phyloP scores from a whole-genome alignment of 2,797 vertebrate genomes.

The Lepilemur ruficaudatus region DNA sequence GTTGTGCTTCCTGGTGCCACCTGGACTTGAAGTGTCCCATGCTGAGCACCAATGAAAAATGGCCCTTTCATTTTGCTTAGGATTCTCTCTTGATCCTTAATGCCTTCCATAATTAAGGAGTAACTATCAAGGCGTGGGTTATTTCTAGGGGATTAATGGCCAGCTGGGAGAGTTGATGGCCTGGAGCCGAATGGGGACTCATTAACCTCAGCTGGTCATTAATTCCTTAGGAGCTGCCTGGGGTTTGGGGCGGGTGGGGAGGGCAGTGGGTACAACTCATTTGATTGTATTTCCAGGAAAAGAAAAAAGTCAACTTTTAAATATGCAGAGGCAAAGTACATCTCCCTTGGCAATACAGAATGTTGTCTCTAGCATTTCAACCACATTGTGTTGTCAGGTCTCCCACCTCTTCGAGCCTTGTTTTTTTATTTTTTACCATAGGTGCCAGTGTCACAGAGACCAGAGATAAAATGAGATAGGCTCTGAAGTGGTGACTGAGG shows the following conservation, averaged over 20 bases:
- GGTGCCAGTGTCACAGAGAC: neutral
- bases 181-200: constrained; percentile 71
- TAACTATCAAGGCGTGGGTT: constrained; percentile 77
- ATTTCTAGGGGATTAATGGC: constrained; percentile 78
- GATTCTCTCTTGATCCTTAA: constrained; percentile 73
- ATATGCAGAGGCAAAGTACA: neutral
- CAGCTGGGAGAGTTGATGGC: constrained; percentile 78
- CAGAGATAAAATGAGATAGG: constrained; percentile 26
- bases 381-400: neutral
- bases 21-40: constrained; percentile 54
- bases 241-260: neutral
- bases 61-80: constrained; percentile 71
- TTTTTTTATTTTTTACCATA: neutral
- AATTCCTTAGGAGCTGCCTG: constrained; percentile 65
- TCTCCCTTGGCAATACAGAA: neutral
- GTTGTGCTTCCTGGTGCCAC: constrained; percentile 63
- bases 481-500: neutral
- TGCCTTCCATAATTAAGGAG: constrained; percentile 80
- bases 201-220: constrained; percentile 76
- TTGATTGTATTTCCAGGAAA: constrained; percentile 48
- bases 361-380: neutral
- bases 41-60: constrained; percentile 75
- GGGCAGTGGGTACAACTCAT: neutral
- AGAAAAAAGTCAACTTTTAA: constrained; percentile 43
- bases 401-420: neutral